phyloP scores from a whole-genome alignment of 2,888 invertebrate genomes.

The Parnassius glacialis region DNA sequence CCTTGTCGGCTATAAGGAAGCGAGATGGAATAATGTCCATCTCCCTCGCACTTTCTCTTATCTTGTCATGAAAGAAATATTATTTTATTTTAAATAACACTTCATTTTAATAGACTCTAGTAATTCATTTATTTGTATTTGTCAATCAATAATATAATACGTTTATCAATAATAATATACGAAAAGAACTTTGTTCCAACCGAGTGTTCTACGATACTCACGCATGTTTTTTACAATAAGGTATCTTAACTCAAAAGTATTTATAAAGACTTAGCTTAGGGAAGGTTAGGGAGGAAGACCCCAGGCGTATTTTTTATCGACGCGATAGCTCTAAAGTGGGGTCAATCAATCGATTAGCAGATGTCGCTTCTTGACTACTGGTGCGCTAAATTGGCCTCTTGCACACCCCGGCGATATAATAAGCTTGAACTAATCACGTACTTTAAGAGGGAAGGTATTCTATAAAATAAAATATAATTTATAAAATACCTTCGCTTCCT shows the following conservation, averaged over 20 bases:
- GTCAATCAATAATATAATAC: too few species aligned
- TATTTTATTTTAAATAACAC: too few species aligned
- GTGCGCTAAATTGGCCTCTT: slow-evolving; percentile 74
- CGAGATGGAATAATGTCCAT: too few species aligned
- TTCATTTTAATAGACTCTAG: too few species aligned
- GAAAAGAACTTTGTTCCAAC: too few species aligned
- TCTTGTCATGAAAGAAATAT: too few species aligned
- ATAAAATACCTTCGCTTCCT: not conserved
- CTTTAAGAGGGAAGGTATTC: slow-evolving; percentile 21
- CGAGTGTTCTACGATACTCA: too few species aligned
- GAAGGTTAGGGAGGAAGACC: slow-evolving; percentile 50
- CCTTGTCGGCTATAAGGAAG: too few species aligned
- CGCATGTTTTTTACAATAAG: not conserved
- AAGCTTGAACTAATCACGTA: slow-evolving; percentile 47
- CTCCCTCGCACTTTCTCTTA: too few species aligned
- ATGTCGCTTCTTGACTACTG: slow-evolving; percentile 75
- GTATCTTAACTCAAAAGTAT: slow-evolving; percentile 33
- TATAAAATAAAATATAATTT: slow-evolving; percentile 15
- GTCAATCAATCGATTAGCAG: slow-evolving; percentile 79
- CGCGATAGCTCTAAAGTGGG: slow-evolving; percentile 56
- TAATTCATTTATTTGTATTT: too few species aligned
- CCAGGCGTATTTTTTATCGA: slow-evolving; percentile 61
- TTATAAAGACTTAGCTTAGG: slow-evolving; percentile 46
- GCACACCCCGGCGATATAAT: slow-evolving; percentile 52
- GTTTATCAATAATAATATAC: too few species aligned